Base-by-base conservation (phyloP, 2,888 invertebrate genomes). In the Drosophila parthenogenetica region DNA sequence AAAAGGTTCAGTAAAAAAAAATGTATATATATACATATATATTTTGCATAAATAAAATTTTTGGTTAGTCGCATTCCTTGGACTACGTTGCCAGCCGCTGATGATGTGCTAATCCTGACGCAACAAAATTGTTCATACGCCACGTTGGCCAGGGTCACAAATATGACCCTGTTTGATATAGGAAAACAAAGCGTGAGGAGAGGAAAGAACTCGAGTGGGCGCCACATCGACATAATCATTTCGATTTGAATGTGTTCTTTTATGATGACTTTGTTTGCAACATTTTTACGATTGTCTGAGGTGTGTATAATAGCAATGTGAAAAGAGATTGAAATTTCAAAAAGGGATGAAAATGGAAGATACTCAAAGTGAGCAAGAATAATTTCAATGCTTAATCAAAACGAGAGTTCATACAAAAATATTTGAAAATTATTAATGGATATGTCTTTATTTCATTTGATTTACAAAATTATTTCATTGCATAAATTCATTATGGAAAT, bases 51-150 rank as follows among this genome's bases (percentile, higher is more conserved):
- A 72, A 80, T 67, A 63, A 54, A 78, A 63, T 64, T 63, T 65
- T 57, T 49, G 43, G 39, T 32, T 37, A 49, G 58, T 29, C 60
- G 48, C 49, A 48, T 61, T 63, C 50, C 50, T 16, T 22, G 67
- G 60, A 61, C 48, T 32, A 43, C 45, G 50, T 42, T 57, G 57
- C 43, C 61, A 29, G 58, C 48, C 48, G 5, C 48, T 86, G 86
- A 82, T 72, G 78, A 82, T 80, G 83, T 82, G 83, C 86, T 80
- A 82, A 86, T 78, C 78, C 77, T 65, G 64, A 60, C 70, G 61
- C 62, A 77, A 39, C 29, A 48, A 46, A 57, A 61, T 61, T 68
- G 62, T 53, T 48, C 71, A 77, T 67, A 71, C 50, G 64, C 73
- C 63, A 69, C 65, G 10, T 37, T 63, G 54, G 63, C 16, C 45